phyloP scores from a whole-genome alignment of 2,888 invertebrate genomes.

The Omphaloscelis lunosa region DNA sequence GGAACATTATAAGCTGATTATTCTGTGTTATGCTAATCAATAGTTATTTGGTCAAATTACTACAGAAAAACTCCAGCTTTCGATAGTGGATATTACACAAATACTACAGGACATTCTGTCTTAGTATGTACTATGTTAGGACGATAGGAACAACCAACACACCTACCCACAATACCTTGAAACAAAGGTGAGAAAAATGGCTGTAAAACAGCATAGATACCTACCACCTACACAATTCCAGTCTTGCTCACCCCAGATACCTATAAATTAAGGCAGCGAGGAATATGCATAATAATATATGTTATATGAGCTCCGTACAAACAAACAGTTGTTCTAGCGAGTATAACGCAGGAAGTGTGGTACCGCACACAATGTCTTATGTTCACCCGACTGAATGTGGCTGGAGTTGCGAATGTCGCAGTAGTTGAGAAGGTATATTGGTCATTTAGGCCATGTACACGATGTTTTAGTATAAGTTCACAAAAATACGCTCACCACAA shows the following conservation, averaged over 20 bases:
- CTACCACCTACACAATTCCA: conserved; percentile 34
- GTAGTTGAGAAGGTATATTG: conserved; percentile 28
- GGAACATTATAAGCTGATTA: neutral
- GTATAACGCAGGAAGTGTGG: conserved; percentile 83
- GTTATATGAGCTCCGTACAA: conserved; percentile 81
- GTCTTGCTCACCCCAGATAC: conserved; percentile 55
- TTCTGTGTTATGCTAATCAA: neutral
- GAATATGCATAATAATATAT: conserved; percentile 78
- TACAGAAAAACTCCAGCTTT: neutral
- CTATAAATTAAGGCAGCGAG: conserved; percentile 64
- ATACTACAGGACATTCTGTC: neutral
- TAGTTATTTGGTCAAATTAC: neutral
- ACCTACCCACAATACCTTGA: neutral
- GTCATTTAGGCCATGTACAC: no score
- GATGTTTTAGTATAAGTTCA: no score
- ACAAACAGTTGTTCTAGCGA: conserved; percentile 88
- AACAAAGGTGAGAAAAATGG: conserved; percentile 3
- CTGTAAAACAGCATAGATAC: conserved; percentile 29
- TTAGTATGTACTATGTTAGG: neutral
- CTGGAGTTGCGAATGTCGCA: conserved; percentile 53
- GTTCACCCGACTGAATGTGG: conserved; percentile 84
- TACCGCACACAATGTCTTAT: conserved; percentile 86
- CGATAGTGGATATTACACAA: neutral
- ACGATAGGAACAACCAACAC: neutral
- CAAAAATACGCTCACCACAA: no score